phyloP scores from a whole-genome alignment of 2,888 invertebrate species.

The Acleris cristana region DNA sequence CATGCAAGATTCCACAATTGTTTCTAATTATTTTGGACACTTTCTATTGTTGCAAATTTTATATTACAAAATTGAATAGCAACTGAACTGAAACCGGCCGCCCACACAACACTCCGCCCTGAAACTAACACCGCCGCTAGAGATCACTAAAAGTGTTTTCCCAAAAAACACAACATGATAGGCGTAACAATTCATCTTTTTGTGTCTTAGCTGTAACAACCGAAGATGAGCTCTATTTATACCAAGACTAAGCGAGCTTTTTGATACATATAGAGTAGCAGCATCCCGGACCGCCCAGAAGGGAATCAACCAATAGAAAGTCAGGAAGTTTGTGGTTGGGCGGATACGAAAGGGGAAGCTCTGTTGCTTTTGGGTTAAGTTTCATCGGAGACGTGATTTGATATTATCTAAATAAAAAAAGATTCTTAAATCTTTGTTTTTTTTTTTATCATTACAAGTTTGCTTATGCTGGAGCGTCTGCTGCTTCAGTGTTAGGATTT shows the following conservation, averaged over 20 bases:
- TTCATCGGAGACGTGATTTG: slow-evolving; percentile 54
- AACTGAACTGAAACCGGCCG: slow-evolving; percentile 48
- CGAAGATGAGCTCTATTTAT: slow-evolving; percentile 59
- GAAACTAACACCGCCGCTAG: slow-evolving; percentile 66
- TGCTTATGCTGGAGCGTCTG: background rate
- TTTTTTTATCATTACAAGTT: slow-evolving; percentile 14
- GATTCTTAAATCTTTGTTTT: slow-evolving; percentile 30
- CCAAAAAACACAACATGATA: slow-evolving; percentile 58
- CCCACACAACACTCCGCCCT: slow-evolving; percentile 67
- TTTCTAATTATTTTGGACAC: slow-evolving; percentile 23
- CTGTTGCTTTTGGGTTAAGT: slow-evolving; percentile 63
- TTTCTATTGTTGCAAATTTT: slow-evolving; percentile 29
- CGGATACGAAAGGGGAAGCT: slow-evolving; percentile 68
- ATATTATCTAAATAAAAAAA: slow-evolving; percentile 44
- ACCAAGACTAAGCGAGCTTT: slow-evolving; percentile 57
- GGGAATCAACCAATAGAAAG: slow-evolving; percentile 61
- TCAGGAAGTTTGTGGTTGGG: slow-evolving; percentile 65
- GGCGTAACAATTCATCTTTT: slow-evolving; percentile 64
- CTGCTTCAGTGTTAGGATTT: no score
- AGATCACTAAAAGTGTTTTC: slow-evolving; percentile 52
- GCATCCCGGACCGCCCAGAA: slow-evolving; percentile 67
- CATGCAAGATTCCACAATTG: background rate
- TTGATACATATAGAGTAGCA: slow-evolving; percentile 46
- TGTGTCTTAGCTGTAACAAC: slow-evolving; percentile 50
- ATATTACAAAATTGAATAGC: slow-evolving; percentile 45